Percentiles rank a stretch among this genome's conserved stretches.
Conservation (phyloP, 30 jellyfish, hydroid and myxozoan species). For the Nemopilema nomurai region DNA sequence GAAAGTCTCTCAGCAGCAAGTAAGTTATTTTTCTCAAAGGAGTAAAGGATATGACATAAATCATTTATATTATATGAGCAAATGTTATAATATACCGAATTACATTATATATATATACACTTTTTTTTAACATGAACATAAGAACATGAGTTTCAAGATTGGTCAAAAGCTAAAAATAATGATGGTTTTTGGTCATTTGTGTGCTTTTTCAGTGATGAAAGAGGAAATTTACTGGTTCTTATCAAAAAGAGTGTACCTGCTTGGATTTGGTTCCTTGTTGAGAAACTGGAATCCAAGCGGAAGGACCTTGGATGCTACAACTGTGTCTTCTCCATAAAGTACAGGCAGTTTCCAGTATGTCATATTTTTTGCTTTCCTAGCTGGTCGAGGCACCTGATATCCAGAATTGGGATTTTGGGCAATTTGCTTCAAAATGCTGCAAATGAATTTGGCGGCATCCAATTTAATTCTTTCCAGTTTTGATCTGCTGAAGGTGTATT, state of each 20-base stretch:
- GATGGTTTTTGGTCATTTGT: neutral
- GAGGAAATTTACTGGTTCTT: slow-evolving; percentile 1
- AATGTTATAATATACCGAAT: neutral
- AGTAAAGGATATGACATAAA: neutral
- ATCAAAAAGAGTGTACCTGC: slow-evolving; percentile 6
- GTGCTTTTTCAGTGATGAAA: neutral
- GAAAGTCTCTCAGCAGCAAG: neutral
- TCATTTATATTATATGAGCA: neutral
- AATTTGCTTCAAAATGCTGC: neutral
- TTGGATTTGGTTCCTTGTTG: slow-evolving; percentile 16
- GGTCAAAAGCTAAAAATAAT: neutral
- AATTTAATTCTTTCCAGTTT: neutral
- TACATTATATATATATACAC: neutral
- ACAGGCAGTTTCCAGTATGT: slow-evolving; percentile 15
- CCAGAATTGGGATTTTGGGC: neutral
- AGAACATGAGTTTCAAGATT: neutral
- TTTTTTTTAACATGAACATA: neutral
- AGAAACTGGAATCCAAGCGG: slow-evolving; percentile 25
- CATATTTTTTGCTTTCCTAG: neutral
- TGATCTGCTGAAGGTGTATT: neutral
- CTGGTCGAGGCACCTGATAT: slow-evolving; percentile 12
- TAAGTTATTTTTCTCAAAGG: neutral
- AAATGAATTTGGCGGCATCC: slow-evolving; percentile 5
- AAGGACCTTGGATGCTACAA: slow-evolving; percentile 14
- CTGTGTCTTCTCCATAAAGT: slow-evolving; percentile 27